Conservation (phyloP, 2,113 vertebrate species). For the Oxygymnocypris stewartii region DNA sequence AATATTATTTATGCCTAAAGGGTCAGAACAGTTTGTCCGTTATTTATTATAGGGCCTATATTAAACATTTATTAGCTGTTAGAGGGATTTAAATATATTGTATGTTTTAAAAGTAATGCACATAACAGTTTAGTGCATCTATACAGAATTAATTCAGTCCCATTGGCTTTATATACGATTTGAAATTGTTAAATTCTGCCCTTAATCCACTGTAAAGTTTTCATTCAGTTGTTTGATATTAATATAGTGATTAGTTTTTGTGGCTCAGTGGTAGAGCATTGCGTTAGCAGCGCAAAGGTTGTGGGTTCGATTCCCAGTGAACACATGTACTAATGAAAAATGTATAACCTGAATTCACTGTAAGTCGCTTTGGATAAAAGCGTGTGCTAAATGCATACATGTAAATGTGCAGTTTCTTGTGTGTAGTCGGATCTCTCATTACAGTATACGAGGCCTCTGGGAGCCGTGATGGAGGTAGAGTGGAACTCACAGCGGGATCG, state of each 20-base stretch:
- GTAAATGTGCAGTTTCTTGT: background rate
- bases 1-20: background rate
- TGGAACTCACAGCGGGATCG: slow-evolving; percentile 53
- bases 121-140: background rate
- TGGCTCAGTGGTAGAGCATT: no score
- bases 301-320: no score
- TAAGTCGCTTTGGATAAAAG: no score
- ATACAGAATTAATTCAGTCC: background rate
- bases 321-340: no score
- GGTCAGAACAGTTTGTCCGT: background rate
- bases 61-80: background rate
- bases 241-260: background rate
- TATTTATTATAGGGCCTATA: background rate
- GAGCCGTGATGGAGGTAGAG: slow-evolving; percentile 44
- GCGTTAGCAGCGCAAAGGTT: no score
- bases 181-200: background rate
- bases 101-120: background rate
- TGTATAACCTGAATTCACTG: no score
- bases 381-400: no score
- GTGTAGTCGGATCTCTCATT: background rate
- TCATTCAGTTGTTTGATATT: background rate
- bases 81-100: background rate
- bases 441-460: slow-evolving; percentile 20
- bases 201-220: background rate
- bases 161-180: background rate